Evolutionary conservation across 2,888 invertebrate genomes (phyloP).

Genomic region (Agonopterix heracliana): DNA sequence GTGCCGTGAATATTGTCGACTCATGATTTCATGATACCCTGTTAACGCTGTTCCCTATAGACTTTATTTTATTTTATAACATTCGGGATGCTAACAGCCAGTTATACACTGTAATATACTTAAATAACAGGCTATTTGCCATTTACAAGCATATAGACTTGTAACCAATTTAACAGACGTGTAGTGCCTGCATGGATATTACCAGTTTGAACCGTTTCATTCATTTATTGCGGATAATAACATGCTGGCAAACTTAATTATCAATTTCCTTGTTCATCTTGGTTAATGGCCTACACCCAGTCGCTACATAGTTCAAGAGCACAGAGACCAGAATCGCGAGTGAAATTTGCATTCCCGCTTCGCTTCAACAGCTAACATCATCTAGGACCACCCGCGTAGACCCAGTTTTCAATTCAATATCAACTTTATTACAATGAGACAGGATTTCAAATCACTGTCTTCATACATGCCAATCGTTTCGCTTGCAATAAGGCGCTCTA

Average conservation of each 20-base stretch:
- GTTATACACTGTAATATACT: neutral
- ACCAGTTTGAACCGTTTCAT: too few relatives aligned
- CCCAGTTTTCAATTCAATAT: slow-evolving; percentile 44
- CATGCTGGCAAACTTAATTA: slow-evolving; percentile 22
- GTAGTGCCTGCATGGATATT: too few relatives aligned
- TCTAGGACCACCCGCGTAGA: slow-evolving; percentile 73
- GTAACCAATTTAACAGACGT: too few relatives aligned
- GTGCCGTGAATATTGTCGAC: slow-evolving; percentile 24
- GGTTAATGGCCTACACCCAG: slow-evolving; percentile 39
- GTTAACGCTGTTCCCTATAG: too few relatives aligned
- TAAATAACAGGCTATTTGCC: too few relatives aligned
- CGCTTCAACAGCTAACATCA: slow-evolving; percentile 55
- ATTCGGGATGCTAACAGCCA: too few relatives aligned
- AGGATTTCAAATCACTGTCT: slow-evolving; percentile 47
- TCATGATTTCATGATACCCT: slow-evolving; percentile 19
- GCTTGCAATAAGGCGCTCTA: slow-evolving; percentile 52
- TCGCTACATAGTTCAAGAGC: slow-evolving; percentile 48
- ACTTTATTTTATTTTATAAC: too few relatives aligned
- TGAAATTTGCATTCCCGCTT: slow-evolving; percentile 72
- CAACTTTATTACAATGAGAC: slow-evolving; percentile 58
- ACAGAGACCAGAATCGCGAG: slow-evolving; percentile 48
- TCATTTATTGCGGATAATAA: neutral
- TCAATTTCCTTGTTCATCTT: slow-evolving; percentile 33
- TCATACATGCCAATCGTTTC: slow-evolving; percentile 31
- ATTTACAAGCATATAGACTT: too few relatives aligned